These are phyloP conservation scores for Gila orcuttii DNA, from an alignment of 2,113 vertebrate genomes.

Conservation along the genomic window DNA sequence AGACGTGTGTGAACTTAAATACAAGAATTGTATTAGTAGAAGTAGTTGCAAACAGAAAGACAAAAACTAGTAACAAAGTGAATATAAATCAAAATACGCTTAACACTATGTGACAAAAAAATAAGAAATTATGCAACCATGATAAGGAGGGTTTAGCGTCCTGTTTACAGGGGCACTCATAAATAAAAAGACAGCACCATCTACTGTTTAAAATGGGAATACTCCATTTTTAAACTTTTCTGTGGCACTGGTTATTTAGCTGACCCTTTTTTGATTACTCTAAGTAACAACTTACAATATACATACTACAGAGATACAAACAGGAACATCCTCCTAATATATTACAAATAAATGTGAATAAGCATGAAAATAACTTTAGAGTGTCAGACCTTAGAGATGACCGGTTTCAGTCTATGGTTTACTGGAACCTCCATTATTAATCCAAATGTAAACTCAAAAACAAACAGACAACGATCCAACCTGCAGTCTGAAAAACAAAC, in stretches of 20 bases:
- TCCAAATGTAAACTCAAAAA: constrained; percentile 24
- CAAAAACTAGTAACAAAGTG: not conserved
- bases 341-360: not conserved
- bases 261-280: not conserved
- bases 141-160: not conserved
- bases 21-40: not conserved
- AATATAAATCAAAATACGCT: not conserved
- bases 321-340: not conserved
- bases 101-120: not conserved
- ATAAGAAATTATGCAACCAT: not conserved
- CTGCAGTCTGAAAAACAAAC: not conserved
- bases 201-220: constrained; percentile 6
- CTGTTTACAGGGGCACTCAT: not conserved
- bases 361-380: not conserved
- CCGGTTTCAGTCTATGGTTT: not conserved
- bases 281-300: not conserved
- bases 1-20: not conserved
- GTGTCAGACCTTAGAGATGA: constrained; percentile 22
- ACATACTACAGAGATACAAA: not conserved
- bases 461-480: not conserved
- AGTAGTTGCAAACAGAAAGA: not conserved
- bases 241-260: not conserved
- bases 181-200: constrained; percentile 33
- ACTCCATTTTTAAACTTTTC: not conserved
- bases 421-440: constrained; percentile 17